phyloP scores from a whole-genome alignment of 2,888 invertebrate species.

The Copidosoma aretas region DNA sequence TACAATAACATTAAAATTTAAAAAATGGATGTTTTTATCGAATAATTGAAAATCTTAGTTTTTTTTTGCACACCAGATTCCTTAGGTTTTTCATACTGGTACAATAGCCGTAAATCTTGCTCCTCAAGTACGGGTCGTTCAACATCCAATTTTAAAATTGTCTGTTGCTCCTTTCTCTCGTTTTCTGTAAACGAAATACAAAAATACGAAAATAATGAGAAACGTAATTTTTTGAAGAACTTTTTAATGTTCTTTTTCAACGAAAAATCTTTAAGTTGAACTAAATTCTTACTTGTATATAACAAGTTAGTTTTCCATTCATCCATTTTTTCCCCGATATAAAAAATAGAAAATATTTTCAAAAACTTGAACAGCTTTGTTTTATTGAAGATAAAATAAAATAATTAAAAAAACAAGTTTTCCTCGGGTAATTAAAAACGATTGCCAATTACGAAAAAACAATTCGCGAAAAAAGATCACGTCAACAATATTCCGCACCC shows the following conservation, averaged over 20 bases:
- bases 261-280: too few relatives aligned
- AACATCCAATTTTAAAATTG: constrained; percentile 50
- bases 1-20: constrained; percentile 17
- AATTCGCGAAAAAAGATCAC: too few relatives aligned
- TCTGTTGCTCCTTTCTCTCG: constrained; percentile 22
- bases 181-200: constrained; percentile 19
- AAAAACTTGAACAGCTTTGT: background rate
- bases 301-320: too few relatives aligned
- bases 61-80: constrained; percentile 58
- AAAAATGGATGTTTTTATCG: background rate
- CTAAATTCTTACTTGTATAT: too few relatives aligned
- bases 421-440: too few relatives aligned
- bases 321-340: background rate
- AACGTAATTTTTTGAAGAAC: background rate
- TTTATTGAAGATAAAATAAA: too few relatives aligned
- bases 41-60: background rate
- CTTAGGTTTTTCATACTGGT: constrained; percentile 63
- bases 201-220: background rate
- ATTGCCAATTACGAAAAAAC: too few relatives aligned
- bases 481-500: too few relatives aligned
- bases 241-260: constrained; percentile 7
- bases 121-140: constrained; percentile 65
- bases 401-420: too few relatives aligned
- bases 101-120: constrained; percentile 62
- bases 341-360: background rate